A percentile compares a stretch with the other conserved stretches of the same genome.
Conservation (phyloP, 2,113 vertebrate genomes). For the Pachypanchax playfairii region DNA sequence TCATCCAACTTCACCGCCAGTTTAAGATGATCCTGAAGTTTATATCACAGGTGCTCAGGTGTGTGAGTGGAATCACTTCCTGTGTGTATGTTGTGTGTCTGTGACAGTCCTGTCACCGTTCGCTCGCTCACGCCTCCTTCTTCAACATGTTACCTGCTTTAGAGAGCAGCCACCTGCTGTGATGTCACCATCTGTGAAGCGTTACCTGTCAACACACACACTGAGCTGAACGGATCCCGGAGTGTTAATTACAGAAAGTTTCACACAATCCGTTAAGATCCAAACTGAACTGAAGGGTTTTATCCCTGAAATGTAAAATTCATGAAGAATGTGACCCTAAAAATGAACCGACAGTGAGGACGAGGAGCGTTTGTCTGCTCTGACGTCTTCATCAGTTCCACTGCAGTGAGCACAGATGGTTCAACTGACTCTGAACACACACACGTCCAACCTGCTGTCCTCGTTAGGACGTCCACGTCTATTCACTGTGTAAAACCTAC, state of each 20-base stretch:
- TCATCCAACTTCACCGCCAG: no score
- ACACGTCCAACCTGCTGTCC: not conserved
- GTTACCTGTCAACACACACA: constrained; percentile 40
- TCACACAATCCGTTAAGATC: not conserved
- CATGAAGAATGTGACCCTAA: not conserved
- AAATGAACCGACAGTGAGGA: not conserved
- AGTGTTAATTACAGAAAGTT: constrained; percentile 17
- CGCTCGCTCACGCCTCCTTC: constrained; percentile 20
- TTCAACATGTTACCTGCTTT: constrained; percentile 68
- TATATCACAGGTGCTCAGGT: no score
- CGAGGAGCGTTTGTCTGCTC: no score
- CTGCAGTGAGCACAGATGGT: not conserved
- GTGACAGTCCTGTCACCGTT: constrained; percentile 10
- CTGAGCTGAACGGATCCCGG: not conserved
- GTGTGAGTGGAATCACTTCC: no score
- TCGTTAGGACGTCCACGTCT: no score
- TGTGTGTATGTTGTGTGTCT: not conserved
- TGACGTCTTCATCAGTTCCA: no score
- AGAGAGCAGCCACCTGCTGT: constrained; percentile 72
- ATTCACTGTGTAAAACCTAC: no score
- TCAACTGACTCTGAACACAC: no score
- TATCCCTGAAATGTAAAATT: not conserved
- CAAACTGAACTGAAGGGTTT: no score
- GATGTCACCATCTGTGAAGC: constrained; percentile 74
- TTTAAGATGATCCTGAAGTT: no score